phyloP scores from a whole-genome alignment of 2,888 invertebrate genomes.

The Glaucopsyche alexis region DNA sequence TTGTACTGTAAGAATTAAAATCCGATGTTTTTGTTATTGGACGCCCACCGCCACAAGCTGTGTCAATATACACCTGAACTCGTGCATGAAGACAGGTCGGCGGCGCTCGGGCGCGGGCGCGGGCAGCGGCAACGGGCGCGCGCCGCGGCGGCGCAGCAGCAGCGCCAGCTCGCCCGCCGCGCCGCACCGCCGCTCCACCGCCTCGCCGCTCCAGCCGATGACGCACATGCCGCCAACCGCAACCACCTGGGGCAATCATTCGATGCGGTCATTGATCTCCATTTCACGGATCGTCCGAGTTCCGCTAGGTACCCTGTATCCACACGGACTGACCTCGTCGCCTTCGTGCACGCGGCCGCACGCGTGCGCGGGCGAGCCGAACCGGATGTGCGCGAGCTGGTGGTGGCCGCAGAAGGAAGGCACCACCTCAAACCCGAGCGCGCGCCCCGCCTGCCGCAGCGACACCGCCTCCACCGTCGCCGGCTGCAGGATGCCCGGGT shows the following conservation, averaged over 20 bases:
- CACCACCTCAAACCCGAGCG: slow-evolving; percentile 93
- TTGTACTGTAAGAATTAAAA: no score
- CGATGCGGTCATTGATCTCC: neutral
- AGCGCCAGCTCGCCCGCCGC: slow-evolving; percentile 44
- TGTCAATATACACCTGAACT: slow-evolving; percentile 31
- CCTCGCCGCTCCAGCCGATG: slow-evolving; percentile 60
- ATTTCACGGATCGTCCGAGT: no score
- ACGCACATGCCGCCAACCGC: slow-evolving; percentile 61
- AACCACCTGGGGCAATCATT: neutral
- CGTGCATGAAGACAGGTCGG: slow-evolving; percentile 37
- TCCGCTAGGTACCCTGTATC: no score
- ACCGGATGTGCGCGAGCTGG: slow-evolving; percentile 93
- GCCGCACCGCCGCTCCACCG: slow-evolving; percentile 46
- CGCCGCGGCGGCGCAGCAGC: slow-evolving; percentile 50
- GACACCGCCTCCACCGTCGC: slow-evolving; percentile 93
- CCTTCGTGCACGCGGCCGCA: slow-evolving; percentile 96
- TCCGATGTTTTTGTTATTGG: no score
- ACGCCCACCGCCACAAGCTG: no score
- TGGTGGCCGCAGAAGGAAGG: slow-evolving; percentile 88
- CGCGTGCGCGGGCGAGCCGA: slow-evolving; percentile 94
- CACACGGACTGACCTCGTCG: slow-evolving; percentile 86
- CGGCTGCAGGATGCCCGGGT: slow-evolving; percentile 95
- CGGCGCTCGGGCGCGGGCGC: slow-evolving; percentile 44
- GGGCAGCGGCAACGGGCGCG: slow-evolving; percentile 45
- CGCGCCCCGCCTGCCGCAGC: slow-evolving; percentile 91